Conservation (phyloP, 1,140 invertebrate genomes). For the Neotoxoptera formosana region DNA sequence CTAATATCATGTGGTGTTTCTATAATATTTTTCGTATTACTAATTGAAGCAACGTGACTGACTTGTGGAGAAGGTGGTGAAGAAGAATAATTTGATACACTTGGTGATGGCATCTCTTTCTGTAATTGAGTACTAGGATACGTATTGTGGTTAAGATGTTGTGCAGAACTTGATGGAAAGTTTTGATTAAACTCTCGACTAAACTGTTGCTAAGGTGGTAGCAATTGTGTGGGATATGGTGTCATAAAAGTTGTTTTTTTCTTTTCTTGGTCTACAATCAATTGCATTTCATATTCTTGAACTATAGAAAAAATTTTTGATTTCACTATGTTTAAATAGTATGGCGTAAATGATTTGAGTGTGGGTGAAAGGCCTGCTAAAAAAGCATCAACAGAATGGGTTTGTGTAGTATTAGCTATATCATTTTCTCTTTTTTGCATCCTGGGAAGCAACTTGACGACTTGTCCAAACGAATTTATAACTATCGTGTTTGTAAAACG, state of each 20-base stretch:
- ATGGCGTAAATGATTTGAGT: conserved; percentile 34
- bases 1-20: conserved; percentile 8
- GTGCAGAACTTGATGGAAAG: conserved; percentile 1
- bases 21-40: conserved; percentile 20
- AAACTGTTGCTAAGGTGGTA: conserved; percentile 20
- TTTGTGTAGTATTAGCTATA: conserved; percentile 26
- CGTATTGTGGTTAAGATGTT: not conserved
- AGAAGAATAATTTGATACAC: conserved; percentile 33
- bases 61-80: conserved; percentile 17
- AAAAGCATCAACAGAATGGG: not conserved
- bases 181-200: conserved; percentile 22
- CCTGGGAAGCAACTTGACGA: conserved; percentile 57
- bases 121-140: not conserved
- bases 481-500: conserved; percentile 61
- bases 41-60: not conserved
- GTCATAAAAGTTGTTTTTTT: conserved; percentile 46
- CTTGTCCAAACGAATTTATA: conserved; percentile 61
- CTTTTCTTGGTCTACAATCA: conserved; percentile 32
- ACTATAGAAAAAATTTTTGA: conserved; percentile 25
- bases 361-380: conserved; percentile 29
- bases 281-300: conserved; percentile 45
- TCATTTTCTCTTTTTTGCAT: conserved; percentile 52
- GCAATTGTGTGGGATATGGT: not conserved
- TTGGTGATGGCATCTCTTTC: not conserved
- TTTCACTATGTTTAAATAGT: conserved; percentile 44